Percentiles rank a stretch among this genome's conserved stretches.
These are phyloP conservation scores for Macaca mulatta DNA, from an alignment of 2,113 vertebrate species.

Conservation along the genomic window DNA sequence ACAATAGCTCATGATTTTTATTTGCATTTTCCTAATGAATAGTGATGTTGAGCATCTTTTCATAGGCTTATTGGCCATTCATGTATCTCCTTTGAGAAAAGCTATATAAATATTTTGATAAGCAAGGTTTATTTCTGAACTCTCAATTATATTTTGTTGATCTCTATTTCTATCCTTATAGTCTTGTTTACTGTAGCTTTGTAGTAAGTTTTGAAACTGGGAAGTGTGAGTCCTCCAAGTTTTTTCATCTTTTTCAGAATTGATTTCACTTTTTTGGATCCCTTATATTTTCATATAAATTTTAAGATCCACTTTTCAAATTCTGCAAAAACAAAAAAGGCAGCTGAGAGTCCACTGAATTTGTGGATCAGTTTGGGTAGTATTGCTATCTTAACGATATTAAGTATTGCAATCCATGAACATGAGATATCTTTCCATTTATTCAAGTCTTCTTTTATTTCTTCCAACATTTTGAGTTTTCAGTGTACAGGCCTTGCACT, in stretches of 20 bases:
- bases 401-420: background rate
- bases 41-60: background rate
- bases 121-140: background rate
- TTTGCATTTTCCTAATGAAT: slow-evolving; percentile 22
- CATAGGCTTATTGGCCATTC: background rate
- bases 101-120: background rate
- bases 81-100: background rate
- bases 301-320: background rate
- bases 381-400: background rate
- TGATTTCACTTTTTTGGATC: background rate
- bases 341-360: background rate
- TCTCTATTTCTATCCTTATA: background rate
- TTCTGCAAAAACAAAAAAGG: background rate
- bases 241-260: slow-evolving; percentile 1
- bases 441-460: background rate
- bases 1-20: background rate
- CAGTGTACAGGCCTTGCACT: background rate
- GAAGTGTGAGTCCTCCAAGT: background rate
- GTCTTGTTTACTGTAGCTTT: background rate
- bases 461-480: background rate
- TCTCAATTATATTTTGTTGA: background rate
- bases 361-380: background rate
- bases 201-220: background rate
- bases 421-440: background rate
- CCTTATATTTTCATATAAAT: background rate